Percentiles rank a stretch among this genome's conserved stretches.
Evolutionary conservation across 2,888 invertebrate species (phyloP).

Genomic region (Melanostoma mellinum): DNA sequence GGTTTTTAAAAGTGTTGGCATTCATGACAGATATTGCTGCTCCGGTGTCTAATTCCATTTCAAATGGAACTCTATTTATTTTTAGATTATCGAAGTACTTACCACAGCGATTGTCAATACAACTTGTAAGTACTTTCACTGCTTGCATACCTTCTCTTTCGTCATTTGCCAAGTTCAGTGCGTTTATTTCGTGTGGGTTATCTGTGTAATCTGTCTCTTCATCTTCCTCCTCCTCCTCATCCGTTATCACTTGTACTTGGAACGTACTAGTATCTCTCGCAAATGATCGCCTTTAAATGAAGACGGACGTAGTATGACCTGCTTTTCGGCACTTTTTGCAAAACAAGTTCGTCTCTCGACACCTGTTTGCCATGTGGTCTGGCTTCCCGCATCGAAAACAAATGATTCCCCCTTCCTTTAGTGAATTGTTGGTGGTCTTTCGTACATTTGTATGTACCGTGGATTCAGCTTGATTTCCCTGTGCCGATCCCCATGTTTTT

Average conservation of each 20-base stretch:
- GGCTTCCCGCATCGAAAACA: not conserved
- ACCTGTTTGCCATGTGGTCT: not conserved
- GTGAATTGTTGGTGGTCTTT: not conserved
- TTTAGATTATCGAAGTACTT: constrained; percentile 11
- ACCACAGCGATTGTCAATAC: not conserved
- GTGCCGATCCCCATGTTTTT: not conserved
- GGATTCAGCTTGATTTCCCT: not conserved
- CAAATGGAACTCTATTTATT: constrained; percentile 22
- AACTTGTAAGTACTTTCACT: not conserved
- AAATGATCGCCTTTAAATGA: not conserved
- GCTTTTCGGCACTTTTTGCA: constrained; percentile 18
- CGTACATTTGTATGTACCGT: not conserved
- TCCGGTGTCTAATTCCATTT: constrained; percentile 17
- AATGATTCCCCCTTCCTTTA: not conserved
- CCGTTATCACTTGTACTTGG: not conserved
- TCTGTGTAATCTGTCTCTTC: not conserved
- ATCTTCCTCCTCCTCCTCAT: not conserved
- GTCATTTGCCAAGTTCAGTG: not conserved
- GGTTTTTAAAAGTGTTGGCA: not conserved
- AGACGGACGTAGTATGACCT: constrained; percentile 5
- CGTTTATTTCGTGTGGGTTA: constrained; percentile 12
- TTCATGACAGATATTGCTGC: constrained; percentile 28
- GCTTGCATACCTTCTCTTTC: not conserved
- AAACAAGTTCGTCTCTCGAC: not conserved
- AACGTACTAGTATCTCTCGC: constrained; percentile 16